Evolutionary conservation across 2,797 vertebrate genomes (phyloP).

Genomic region (Lithobates sylvaticus): DNA sequence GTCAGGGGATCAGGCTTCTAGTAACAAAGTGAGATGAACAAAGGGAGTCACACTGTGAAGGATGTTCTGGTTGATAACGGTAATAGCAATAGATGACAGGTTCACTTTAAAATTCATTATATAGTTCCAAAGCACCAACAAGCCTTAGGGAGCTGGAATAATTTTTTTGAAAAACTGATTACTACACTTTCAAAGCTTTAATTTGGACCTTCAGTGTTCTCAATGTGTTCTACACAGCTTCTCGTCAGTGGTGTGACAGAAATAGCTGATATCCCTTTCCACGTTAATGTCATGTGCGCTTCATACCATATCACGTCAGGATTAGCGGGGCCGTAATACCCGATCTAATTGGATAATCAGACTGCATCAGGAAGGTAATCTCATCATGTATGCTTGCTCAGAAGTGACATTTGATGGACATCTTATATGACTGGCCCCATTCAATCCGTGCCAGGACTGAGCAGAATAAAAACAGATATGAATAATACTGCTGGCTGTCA

Average conservation of each 20-base stretch:
- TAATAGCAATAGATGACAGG: too few relatives aligned
- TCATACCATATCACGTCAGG: conserved; percentile 18
- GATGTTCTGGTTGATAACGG: too few relatives aligned
- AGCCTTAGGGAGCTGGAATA: too few relatives aligned
- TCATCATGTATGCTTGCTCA: not conserved
- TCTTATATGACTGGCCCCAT: not conserved
- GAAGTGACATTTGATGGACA: conserved; percentile 19
- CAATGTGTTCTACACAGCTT: not conserved
- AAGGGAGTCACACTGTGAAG: too few relatives aligned
- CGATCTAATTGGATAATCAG: conserved; percentile 44
- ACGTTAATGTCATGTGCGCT: not conserved
- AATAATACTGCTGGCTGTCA: not conserved
- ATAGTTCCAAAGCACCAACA: too few relatives aligned
- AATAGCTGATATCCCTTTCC: not conserved
- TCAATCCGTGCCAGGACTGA: not conserved
- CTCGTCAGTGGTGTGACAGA: not conserved
- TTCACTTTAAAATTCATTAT: too few relatives aligned
- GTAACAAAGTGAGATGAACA: too few relatives aligned
- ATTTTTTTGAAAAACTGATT: too few relatives aligned
- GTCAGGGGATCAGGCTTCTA: too few relatives aligned
- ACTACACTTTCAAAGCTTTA: too few relatives aligned
- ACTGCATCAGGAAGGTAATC: not conserved
- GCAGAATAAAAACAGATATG: not conserved
- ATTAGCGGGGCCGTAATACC: conserved; percentile 20
- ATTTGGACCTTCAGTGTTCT: too few relatives aligned